These are phyloP conservation scores for Zosterops lateralis DNA, from an alignment of 2,113 vertebrate genomes.

Conservation along the genomic window DNA sequence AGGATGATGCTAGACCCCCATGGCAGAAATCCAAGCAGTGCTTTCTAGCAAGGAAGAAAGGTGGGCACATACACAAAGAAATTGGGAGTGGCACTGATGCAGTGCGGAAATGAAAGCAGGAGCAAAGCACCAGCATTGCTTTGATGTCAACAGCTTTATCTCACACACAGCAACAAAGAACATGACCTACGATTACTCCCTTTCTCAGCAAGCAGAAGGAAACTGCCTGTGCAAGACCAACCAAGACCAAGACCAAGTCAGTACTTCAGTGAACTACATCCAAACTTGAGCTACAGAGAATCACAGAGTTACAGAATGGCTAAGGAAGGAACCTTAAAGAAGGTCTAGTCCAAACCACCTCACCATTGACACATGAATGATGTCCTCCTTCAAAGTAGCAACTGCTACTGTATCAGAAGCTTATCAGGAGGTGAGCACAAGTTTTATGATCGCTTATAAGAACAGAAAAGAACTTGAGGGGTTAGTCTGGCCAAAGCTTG, in stretches of 20 bases:
- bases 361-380: not conserved
- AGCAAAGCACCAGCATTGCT: not conserved
- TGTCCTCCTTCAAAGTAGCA: not conserved
- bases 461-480: not conserved
- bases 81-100: not conserved
- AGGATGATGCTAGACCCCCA: not conserved
- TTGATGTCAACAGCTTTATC: not conserved
- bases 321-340: not conserved
- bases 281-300: not conserved
- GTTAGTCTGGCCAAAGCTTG: not conserved
- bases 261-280: not conserved
- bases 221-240: not conserved
- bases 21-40: not conserved
- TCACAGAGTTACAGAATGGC: not conserved
- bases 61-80: not conserved
- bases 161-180: not conserved
- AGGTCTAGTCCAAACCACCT: not conserved
- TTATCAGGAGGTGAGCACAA: not conserved
- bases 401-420: not conserved
- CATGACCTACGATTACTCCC: not conserved
- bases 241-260: not conserved
- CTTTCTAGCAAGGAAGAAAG: not conserved
- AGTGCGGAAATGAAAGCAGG: not conserved
- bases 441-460: not conserved
- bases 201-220: not conserved